Base-by-base conservation (phyloP, 2,797 vertebrate genomes). In the Sebastes matsubarae region DNA sequence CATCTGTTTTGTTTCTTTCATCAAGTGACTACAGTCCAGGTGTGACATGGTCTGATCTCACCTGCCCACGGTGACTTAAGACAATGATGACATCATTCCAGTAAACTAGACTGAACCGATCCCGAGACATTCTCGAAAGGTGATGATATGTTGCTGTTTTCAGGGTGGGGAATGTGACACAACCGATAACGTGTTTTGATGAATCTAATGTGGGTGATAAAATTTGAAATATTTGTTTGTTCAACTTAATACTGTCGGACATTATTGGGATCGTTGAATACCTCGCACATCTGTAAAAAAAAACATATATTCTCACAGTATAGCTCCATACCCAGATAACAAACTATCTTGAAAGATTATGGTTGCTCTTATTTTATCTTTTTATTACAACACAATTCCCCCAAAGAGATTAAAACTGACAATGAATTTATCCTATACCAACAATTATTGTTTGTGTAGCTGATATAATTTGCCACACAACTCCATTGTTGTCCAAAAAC, bases 41-140 rank as follows among this genome's bases (percentile, higher is more conserved):
- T 85, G 76, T 77, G 69, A 79, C 73, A 57, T 16, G 9, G 7
- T 1, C 30, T 38, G 57, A 81, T 52, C 13, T 72, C 55, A 74
- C 32, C 8, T 30, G 14, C 30, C 25, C 24, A 59, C 2, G 4
- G 11, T 77, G 68, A 83, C 68, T 36, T 8, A 60, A 71, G n/a
- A 71, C 32, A 46, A 6, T 61, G 57, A 68, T 60, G 24, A 73
- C 29, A 82, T 55, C 2, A 3, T 74, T 38, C 3, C 7, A 20
- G 38, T 55, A n/a, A 77, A 25, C 0, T 25, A 14, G 6, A 50
- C 12, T 42, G 16, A 64, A 30, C 18, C 1, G 6, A 69, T 42
- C 3, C 8, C 2, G 0, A 69, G 46, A 60, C 29, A 24, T 74
- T 61, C 46, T 52, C 8, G 0, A 3, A 5, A 58, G 12, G 8